These are phyloP conservation scores for Enteromius radiatus DNA, from an alignment of 2,797 vertebrate species.

Conservation along the genomic window DNA sequence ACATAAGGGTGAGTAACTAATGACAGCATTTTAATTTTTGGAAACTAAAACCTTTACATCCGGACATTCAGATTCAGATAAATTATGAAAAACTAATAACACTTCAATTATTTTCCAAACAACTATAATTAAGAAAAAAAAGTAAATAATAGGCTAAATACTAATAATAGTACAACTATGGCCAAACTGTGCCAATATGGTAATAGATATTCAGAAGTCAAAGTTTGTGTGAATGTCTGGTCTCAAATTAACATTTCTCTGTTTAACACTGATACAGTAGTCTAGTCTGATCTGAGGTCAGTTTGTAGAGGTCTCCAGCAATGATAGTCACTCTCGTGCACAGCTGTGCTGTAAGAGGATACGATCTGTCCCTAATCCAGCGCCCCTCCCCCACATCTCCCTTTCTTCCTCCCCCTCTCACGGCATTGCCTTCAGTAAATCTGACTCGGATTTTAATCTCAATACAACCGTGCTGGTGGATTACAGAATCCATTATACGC, in stretches of 20 bases:
- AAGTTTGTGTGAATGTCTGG: neutral
- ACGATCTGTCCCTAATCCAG: constrained; percentile 71
- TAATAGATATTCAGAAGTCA: neutral
- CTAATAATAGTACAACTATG: neutral
- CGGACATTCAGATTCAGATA: neutral
- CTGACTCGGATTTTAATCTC: constrained; percentile 73
- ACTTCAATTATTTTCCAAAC: too few relatives aligned
- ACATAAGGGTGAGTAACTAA: too few relatives aligned
- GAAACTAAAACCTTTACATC: too few relatives aligned
- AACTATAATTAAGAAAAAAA: too few relatives aligned
- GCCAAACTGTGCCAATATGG: neutral
- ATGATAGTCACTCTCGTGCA: constrained; percentile 59
- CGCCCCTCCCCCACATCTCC: constrained; percentile 47
- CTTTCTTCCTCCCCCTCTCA: constrained; percentile 44
- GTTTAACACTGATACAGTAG: neutral
- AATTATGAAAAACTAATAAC: neutral
- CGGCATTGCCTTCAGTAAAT: constrained; percentile 65
- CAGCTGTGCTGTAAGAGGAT: constrained; percentile 69
- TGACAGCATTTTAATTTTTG: too few relatives aligned
- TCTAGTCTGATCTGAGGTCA: constrained; percentile 31
- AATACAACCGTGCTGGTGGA: constrained; percentile 66
- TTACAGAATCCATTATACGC: constrained; percentile 65
- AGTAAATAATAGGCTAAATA: too few relatives aligned
- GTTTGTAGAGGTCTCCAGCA: constrained; percentile 27
- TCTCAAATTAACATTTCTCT: neutral